These are phyloP conservation scores for Drosophila monieri DNA, from an alignment of 2,888 invertebrate species.

Conservation along the genomic window DNA sequence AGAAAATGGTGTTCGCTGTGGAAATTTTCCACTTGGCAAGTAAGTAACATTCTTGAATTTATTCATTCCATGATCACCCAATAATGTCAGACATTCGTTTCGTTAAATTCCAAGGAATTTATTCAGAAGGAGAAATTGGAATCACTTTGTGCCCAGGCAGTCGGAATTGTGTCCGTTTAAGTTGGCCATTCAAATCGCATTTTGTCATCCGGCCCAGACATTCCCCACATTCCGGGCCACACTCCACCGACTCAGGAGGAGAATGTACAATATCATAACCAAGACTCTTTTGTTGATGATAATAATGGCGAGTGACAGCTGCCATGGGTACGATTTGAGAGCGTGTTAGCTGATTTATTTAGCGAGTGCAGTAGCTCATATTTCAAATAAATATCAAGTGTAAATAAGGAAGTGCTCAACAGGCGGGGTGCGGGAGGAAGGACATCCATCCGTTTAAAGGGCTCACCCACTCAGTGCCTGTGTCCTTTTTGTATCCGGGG, in stretches of 20 bases:
- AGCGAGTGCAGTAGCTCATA: constrained; percentile 51
- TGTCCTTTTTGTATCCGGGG: constrained; percentile 10
- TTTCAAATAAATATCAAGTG: constrained; percentile 56
- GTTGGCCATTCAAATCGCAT: constrained; percentile 23
- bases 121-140: constrained; percentile 10
- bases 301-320: constrained; percentile 50
- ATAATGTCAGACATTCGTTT: constrained; percentile 12
- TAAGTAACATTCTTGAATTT: neutral
- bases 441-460: constrained; percentile 11
- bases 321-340: constrained; percentile 30
- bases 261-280: constrained; percentile 25
- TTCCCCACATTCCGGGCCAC: neutral
- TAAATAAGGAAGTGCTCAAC: constrained; percentile 44
- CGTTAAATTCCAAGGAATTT: neutral
- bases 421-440: constrained; percentile 8
- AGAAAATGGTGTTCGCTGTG: neutral
- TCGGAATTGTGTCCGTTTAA: constrained; percentile 3
- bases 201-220: constrained; percentile 4
- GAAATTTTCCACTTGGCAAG: neutral
- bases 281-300: constrained; percentile 15
- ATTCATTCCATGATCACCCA: constrained; percentile 3
- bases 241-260: constrained; percentile 12
- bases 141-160: constrained; percentile 9
- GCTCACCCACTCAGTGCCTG: constrained; percentile 17
- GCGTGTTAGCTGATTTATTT: constrained; percentile 50